Base-by-base conservation (phyloP, 2,888 invertebrate species). In the Leucophora obtusa region DNA sequence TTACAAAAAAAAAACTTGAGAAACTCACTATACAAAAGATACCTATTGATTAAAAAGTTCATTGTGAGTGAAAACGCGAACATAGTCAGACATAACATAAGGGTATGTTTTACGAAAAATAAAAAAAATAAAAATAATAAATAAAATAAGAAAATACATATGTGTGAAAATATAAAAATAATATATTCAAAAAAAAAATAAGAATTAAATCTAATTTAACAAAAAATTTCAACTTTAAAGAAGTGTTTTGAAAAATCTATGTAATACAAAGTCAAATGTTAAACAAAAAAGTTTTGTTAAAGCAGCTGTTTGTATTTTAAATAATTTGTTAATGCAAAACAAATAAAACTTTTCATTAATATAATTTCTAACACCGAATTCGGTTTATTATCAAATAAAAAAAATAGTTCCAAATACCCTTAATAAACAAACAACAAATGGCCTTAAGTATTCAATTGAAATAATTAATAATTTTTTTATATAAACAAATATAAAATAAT, bases 31-130 rank as follows among this genome's bases (percentile, higher is more conserved):
- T n/a, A 47, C 43, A 47, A 65, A 59, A 74, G 60, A 70, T 51
- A 68, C 14, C 72, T 69, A 77, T 81, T 71, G 79, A 75, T 70
- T 77, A 60, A 60, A 28, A 74, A 62, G 56, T 68, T 81, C 70
- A 81, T 77, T 81, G 77, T 47, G 77, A 81, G 77, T 74, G 62
- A 74, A 74, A 77, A 74, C 73, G 73, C 66, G 70, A 81, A 74
- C 14, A 65, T 33, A 74, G 69, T n/a, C 76, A 69, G 65, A 66
- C 66, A 54, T 66, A 59, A 53, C 28, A 53, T 69, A 43, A 60
- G 65, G 73, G 65, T 50, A 54, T 50, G 35, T 66, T 47, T 24
- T 18, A 73, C 15, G 9, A 70, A 59, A 53, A 66, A 63, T 38
- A 18, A 53, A 53, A 47, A 65, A 38, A 33, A 60, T 21, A 18